Evolutionary conservation across 2,797 vertebrate species (phyloP).

Genomic region (Phalanger gymnotis): DNA sequence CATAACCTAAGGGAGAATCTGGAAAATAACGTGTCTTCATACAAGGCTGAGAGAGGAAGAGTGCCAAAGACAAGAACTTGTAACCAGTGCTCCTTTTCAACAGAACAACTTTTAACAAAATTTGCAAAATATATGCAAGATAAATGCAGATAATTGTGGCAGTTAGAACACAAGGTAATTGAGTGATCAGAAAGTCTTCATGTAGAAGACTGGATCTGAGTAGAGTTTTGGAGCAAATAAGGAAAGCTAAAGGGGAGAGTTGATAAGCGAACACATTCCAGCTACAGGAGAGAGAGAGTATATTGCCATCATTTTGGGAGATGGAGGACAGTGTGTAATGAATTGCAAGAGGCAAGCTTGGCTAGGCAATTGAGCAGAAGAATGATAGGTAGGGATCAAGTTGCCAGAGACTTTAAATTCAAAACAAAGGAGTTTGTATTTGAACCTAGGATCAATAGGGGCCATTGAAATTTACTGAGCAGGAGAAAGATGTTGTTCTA

Average conservation of each 20-base stretch:
- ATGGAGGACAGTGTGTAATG: background rate
- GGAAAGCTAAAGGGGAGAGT: background rate
- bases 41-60: fast-evolving
- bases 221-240: background rate
- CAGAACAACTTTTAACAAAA: background rate
- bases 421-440: background rate
- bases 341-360: background rate
- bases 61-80: too few relatives aligned
- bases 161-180: background rate
- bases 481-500: background rate
- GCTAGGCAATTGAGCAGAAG: background rate
- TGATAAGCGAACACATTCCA: background rate
- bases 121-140: background rate
- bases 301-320: background rate
- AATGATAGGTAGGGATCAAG: background rate
- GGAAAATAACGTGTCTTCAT: background rate
- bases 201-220: background rate
- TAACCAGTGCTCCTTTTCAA: background rate
- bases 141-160: background rate
- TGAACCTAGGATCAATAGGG: background rate
- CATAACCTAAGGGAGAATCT: too few relatives aligned
- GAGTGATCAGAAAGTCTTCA: background rate
- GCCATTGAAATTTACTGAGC: background rate
- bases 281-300: background rate
- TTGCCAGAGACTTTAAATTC: background rate